Percentiles rank a stretch among this genome's conserved stretches.
These are phyloP conservation scores for Ellobium chinense DNA, from an alignment of 2,888 invertebrate genomes.

Conservation along the genomic window DNA sequence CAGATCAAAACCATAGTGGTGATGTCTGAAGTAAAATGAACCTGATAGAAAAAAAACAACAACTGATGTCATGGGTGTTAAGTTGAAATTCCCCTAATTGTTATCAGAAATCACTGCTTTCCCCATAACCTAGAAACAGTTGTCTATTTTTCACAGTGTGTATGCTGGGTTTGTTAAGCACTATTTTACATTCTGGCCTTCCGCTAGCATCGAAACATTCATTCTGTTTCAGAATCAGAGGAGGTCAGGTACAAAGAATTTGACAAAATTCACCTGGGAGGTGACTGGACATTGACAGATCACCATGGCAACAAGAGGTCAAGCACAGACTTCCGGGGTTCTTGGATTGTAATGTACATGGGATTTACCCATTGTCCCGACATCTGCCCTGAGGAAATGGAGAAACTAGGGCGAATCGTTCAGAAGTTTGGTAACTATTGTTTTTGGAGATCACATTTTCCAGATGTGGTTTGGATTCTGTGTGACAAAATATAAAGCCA, in stretches of 20 bases:
- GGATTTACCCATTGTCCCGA: constrained; percentile 99
- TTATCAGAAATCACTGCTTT: too few species aligned
- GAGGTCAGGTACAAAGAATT: constrained; percentile 85
- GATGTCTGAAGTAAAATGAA: too few species aligned
- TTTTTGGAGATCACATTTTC: too few species aligned
- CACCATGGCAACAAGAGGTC: constrained; percentile 81
- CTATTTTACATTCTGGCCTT: too few species aligned
- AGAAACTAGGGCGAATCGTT: constrained; percentile 93
- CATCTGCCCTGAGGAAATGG: constrained; percentile 98
- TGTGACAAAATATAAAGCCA: too few species aligned
- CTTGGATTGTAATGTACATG: constrained; percentile 98
- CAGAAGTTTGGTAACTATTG: constrained; percentile 80
- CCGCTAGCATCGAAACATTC: neutral
- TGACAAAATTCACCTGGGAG: constrained; percentile 85
- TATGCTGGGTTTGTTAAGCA: too few species aligned
- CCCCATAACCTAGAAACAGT: neutral
- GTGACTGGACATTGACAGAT: constrained; percentile 89
- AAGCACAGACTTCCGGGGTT: constrained; percentile 92
- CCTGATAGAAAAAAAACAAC: too few species aligned
- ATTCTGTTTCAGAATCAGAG: constrained; percentile 29
- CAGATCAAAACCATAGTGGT: too few species aligned
- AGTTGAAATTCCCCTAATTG: too few species aligned
- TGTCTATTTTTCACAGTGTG: neutral
- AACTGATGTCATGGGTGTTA: too few species aligned
- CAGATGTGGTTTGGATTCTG: too few species aligned